Conservation (phyloP, 2,797 vertebrate genomes). For the Cygnus olor region DNA sequence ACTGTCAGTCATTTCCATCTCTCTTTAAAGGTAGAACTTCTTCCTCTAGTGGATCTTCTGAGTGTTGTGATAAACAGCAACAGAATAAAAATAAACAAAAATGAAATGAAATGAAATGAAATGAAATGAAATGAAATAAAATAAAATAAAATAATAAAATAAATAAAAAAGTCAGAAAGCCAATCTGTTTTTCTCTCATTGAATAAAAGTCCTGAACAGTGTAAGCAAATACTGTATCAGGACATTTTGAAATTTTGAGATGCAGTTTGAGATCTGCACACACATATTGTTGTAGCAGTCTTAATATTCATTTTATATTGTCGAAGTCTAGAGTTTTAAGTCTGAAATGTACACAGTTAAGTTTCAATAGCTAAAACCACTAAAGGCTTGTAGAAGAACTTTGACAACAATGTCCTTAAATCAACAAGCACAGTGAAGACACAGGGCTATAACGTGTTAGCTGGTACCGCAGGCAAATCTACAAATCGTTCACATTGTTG, state of each 20-base stretch:
- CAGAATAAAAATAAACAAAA: neutral
- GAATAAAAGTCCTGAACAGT: neutral
- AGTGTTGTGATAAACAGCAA: neutral
- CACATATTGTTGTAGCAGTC: neutral
- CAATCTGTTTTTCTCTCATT: neutral
- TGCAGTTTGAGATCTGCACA: neutral
- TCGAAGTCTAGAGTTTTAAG: neutral
- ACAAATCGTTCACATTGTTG: rapidly evolving
- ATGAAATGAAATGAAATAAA: neutral
- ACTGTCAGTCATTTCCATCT: neutral
- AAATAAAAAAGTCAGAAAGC: neutral
- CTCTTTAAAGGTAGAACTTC: neutral
- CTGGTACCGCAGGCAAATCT: neutral
- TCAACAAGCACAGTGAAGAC: neutral
- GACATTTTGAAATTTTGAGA: neutral
- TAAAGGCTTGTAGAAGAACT: neutral
- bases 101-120: neutral
- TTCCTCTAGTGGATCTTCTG: neutral
- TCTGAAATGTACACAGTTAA: neutral
- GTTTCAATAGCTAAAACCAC: neutral
- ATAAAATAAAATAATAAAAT: neutral
- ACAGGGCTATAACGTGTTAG: neutral
- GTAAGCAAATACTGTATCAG: neutral
- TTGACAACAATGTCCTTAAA: neutral
- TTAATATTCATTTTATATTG: neutral